These are phyloP conservation scores for Clupea harengus DNA, from an alignment of 2,113 vertebrate genomes.

Conservation along the genomic window DNA sequence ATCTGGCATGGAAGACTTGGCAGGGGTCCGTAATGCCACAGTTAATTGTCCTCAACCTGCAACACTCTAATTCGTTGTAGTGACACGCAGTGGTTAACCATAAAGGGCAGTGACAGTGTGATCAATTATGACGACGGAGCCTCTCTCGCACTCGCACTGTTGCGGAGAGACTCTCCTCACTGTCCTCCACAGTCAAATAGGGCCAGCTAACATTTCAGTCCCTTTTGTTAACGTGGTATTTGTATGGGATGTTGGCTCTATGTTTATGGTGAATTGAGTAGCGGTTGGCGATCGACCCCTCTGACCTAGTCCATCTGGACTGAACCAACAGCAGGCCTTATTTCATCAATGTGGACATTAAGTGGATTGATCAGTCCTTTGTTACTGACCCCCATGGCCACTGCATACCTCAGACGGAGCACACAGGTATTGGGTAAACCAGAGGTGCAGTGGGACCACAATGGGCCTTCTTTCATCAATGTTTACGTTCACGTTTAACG, in stretches of 20 bases:
- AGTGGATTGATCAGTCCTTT: not conserved
- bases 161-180: not conserved
- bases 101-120: conserved; percentile 55
- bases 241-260: not conserved
- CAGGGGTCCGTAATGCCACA: conserved; percentile 40
- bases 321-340: not conserved
- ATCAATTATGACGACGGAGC: conserved; percentile 52
- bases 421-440: not conserved
- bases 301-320: not conserved
- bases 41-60: conserved; percentile 58
- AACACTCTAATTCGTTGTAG: conserved; percentile 59
- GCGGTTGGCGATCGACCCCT: not conserved
- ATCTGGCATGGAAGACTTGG: conserved; percentile 32
- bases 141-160: not conserved
- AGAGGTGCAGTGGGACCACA: not conserved
- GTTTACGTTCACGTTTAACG: not conserved
- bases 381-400: not conserved
- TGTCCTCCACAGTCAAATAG: not conserved
- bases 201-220: not conserved
- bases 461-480: not conserved
- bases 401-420: not conserved
- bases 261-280: not conserved
- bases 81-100: conserved; percentile 63
- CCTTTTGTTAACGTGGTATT: not conserved
- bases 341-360: not conserved